A percentile compares a stretch with the other conserved stretches of the same genome.
phyloP scores from a whole-genome alignment of 2,113 vertebrate species.

The Megaptera novaeangliae region DNA sequence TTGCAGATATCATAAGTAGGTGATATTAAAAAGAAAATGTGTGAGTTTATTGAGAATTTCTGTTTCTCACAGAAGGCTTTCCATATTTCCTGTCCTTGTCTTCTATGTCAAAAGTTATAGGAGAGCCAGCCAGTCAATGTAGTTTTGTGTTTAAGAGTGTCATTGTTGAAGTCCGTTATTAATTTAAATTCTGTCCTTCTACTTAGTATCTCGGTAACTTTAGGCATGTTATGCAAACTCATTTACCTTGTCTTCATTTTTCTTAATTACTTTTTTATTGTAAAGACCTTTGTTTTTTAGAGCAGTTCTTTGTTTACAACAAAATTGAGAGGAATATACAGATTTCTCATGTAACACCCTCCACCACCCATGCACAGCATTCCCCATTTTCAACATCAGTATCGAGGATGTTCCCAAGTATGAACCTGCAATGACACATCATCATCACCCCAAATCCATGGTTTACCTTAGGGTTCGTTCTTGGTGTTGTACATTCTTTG shows the following conservation, averaged over 20 bases:
- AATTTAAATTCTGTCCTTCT: not conserved
- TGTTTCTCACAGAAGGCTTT: not conserved
- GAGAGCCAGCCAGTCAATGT: accelerated
- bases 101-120: not conserved
- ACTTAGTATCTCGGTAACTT: not conserved
- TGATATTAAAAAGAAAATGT: not conserved
- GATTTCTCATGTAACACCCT: not conserved
- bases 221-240: not conserved
- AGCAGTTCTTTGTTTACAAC: not conserved
- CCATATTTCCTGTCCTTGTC: not conserved
- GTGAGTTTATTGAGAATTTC: not conserved
- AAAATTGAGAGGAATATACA: not conserved
- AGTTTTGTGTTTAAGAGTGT: not conserved
- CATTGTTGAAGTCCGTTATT: not conserved
- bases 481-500: not conserved
- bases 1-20: too few relatives aligned
- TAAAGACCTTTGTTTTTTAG: not conserved
- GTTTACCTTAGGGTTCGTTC: not conserved
- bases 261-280: not conserved
- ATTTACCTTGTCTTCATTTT: not conserved
- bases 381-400: not conserved
- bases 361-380: too few relatives aligned
- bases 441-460: too few relatives aligned
- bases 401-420: not conserved
- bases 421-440: too few relatives aligned